phyloP scores from a whole-genome alignment of 2,888 invertebrate genomes.

The Tiliacea citrago region DNA sequence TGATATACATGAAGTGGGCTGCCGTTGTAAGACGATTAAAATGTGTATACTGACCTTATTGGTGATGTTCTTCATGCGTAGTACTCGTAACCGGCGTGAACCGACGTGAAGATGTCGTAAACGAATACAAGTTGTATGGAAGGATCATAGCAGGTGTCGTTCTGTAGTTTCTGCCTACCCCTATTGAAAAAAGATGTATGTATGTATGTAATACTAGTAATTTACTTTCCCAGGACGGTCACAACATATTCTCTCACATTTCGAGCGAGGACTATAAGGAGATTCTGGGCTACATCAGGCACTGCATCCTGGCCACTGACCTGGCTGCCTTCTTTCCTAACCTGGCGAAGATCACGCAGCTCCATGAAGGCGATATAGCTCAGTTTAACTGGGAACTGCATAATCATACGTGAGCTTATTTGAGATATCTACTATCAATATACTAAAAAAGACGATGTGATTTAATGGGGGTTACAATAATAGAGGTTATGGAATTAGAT shows the following conservation, averaged over 20 bases:
- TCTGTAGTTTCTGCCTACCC: not conserved
- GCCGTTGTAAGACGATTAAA: too few relatives aligned
- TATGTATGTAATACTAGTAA: not conserved
- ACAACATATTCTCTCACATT: constrained; percentile 95
- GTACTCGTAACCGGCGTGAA: too few relatives aligned
- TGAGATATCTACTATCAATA: not conserved
- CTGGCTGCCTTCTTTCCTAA: constrained; percentile 95
- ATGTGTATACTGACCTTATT: too few relatives aligned
- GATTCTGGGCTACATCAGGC: constrained; percentile 94
- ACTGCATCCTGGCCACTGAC: constrained; percentile 96
- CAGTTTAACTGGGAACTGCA: constrained; percentile 92
- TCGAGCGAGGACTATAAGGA: constrained; percentile 94
- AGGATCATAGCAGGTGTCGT: too few relatives aligned
- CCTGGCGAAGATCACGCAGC: constrained; percentile 88
- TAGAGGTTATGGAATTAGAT: not conserved
- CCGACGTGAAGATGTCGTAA: too few relatives aligned
- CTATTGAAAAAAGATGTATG: not conserved
- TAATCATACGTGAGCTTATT: constrained; percentile 89
- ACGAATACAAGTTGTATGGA: too few relatives aligned
- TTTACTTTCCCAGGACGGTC: constrained; percentile 92
- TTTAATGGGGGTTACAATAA: not conserved
- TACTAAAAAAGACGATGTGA: not conserved
- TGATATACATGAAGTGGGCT: too few relatives aligned
- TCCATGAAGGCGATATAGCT: constrained; percentile 89
- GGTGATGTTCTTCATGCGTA: too few relatives aligned